Evolutionary conservation across 1,140 invertebrate species (phyloP), one percentile per base, ranked within the genome.

Genomic region (Orchestia grillus): DNA sequence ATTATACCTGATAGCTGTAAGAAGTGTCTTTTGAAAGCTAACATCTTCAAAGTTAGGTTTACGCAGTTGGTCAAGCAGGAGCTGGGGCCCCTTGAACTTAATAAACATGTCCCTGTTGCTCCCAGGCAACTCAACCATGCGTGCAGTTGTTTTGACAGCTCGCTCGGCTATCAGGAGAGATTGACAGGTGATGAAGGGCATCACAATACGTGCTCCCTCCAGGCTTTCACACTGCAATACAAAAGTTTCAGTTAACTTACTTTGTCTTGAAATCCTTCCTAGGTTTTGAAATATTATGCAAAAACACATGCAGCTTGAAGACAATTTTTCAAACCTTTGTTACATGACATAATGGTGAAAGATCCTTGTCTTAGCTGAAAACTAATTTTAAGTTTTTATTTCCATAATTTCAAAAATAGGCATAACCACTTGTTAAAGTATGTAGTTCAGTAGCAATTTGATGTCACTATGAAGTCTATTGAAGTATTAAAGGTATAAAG

Each of bases 61-160:
- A 3, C 11, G 44, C 4, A 94, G 92, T n/a, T 40, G 36, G 16
- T 94, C 11, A 36, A 94, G 92, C 43, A 94, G 44, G n/a, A 45
- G 92, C 36, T 94, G 8, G 19, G 92, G 92, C 44, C 92, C 92
- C 44, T 94, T 45, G 44, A 11, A 94, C 40, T 40, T 44, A 40
- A 94, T 44, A 44, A 94, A 94, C 44, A 47, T 47, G 41, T 94
- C 43, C 11, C 92, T 42, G 92, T 47, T 47, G 43, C 36, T n/a
- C 11, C 92, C 92, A 94, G 92, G 92, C 19, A 94, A 45, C 43
- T 94, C 43, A 40, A 47, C 92, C 92, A 94, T 94, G 92, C 15
- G 40, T 16, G 92, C 92, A 16, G 44, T 47, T 15, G 92, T 44
- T 45, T 44, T 44, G 6, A 94, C 92, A 0, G 92, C 92, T 28